phyloP scores from a whole-genome alignment of 2,888 invertebrate genomes.

The Perizoma affinitatum region DNA sequence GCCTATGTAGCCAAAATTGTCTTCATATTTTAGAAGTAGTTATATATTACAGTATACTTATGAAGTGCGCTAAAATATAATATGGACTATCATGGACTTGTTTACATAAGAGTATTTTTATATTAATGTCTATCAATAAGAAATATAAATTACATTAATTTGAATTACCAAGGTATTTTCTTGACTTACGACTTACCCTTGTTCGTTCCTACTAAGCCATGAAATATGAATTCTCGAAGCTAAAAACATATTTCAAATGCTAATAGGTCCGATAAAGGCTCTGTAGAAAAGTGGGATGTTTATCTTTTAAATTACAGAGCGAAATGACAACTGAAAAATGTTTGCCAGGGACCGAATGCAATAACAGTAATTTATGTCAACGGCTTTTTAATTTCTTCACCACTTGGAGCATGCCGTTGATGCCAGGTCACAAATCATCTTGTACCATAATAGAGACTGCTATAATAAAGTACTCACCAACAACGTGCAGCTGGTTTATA shows the following conservation, averaged over 20 bases:
- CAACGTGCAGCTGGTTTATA: too few relatives aligned
- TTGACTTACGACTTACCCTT: slow-evolving; percentile 5
- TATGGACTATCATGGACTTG: too few relatives aligned
- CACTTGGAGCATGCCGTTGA: slow-evolving; percentile 18
- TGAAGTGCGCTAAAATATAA: too few relatives aligned
- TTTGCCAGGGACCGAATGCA: slow-evolving; percentile 32
- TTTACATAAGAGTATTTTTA: too few relatives aligned
- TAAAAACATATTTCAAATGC: slow-evolving; percentile 16
- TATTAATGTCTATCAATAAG: too few relatives aligned
- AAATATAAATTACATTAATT: too few relatives aligned
- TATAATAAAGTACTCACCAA: neutral
- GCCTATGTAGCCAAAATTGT: too few relatives aligned
- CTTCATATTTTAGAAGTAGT: too few relatives aligned
- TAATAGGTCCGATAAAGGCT: slow-evolving; percentile 19
- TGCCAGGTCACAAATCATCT: slow-evolving; percentile 26
- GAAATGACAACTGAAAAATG: slow-evolving; percentile 35
- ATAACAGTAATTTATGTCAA: slow-evolving; percentile 33
- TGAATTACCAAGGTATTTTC: neutral
- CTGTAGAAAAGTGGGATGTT: slow-evolving; percentile 16
- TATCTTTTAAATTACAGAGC: slow-evolving; percentile 22
- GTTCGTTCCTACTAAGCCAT: neutral
- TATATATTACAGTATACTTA: too few relatives aligned
- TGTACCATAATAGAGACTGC: slow-evolving; percentile 6
- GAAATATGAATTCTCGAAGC: slow-evolving; percentile 10
- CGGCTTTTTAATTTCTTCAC: slow-evolving; percentile 38